Evolutionary conservation across 1,140 invertebrate species (phyloP).

Genomic region (Plutomurus gul): DNA sequence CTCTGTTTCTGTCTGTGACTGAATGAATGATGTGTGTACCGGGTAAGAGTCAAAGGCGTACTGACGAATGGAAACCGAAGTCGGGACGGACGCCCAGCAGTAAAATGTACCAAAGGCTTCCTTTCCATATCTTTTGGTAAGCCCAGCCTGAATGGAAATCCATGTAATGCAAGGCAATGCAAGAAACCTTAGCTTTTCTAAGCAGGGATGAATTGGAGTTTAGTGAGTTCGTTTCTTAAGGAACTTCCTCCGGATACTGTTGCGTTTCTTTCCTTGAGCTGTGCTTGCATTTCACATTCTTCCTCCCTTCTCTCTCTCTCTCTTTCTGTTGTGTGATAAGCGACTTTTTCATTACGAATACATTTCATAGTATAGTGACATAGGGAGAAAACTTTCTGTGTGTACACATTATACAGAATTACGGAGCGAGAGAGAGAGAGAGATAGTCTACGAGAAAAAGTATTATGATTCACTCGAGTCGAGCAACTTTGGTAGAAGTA

Average conservation of each 20-base stretch:
- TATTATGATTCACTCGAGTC: too few relatives aligned
- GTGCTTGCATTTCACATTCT: background rate
- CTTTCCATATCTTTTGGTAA: slow-evolving; percentile 6
- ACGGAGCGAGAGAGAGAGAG: too few relatives aligned
- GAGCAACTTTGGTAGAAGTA: too few relatives aligned
- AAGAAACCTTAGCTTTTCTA: background rate
- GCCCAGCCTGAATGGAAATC: background rate
- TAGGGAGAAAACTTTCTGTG: too few relatives aligned
- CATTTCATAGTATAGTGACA: too few relatives aligned
- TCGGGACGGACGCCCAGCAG: background rate
- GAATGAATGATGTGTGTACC: slow-evolving; percentile 22
- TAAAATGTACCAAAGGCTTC: background rate
- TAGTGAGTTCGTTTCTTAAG: slow-evolving; percentile 13
- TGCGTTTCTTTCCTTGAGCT: slow-evolving; percentile 3
- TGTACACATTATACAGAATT: too few relatives aligned
- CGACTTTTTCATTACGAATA: background rate
- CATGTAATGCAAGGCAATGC: background rate
- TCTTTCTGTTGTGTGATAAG: background rate
- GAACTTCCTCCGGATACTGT: slow-evolving; percentile 25
- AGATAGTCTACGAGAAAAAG: too few relatives aligned
- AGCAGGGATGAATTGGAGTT: slow-evolving; percentile 9
- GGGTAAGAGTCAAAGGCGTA: slow-evolving; percentile 9
- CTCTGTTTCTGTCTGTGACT: background rate
- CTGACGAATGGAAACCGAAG: slow-evolving; percentile 20
- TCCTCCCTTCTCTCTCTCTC: background rate